Evolutionary conservation across 2,888 invertebrate genomes (phyloP).

Genomic region (Torymus tubicola): DNA sequence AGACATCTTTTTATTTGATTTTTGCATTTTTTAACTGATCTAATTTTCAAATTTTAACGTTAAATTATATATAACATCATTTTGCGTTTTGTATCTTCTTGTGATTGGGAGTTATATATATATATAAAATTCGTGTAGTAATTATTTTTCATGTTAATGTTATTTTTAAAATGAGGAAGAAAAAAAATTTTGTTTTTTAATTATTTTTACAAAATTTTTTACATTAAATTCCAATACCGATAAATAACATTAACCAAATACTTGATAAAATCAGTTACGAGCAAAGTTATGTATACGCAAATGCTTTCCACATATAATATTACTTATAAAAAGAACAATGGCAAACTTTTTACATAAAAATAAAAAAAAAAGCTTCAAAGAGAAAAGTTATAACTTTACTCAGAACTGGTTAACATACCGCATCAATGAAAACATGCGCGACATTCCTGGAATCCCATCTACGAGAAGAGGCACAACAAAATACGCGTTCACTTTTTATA

Average conservation of each 20-base stretch:
- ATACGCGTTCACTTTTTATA: background rate
- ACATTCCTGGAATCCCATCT: constrained; percentile 29
- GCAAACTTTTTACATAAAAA: no score
- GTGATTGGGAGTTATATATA: constrained; percentile 26
- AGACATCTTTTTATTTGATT: constrained; percentile 29
- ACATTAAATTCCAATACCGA: background rate
- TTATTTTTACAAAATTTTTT: constrained; percentile 5
- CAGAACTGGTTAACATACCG: constrained; percentile 6
- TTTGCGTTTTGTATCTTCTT: constrained; percentile 34
- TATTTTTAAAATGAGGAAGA: constrained; percentile 22
- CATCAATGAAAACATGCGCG: background rate
- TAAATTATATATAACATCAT: constrained; percentile 2
- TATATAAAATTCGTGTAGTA: background rate
- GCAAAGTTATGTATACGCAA: background rate
- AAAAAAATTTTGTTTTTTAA: no score
- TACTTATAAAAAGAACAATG: no score
- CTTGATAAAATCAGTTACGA: constrained; percentile 19
- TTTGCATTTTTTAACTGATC: constrained; percentile 10
- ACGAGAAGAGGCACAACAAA: constrained; percentile 59
- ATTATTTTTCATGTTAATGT: constrained; percentile 10
- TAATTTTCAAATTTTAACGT: background rate
- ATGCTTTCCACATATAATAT: no score
- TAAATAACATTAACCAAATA: constrained; percentile 40
- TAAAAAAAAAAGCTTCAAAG: no score
- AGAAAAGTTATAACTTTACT: background rate